These are phyloP conservation scores for Brachirus orientalis DNA, from an alignment of 2,113 vertebrate genomes.

Conservation along the genomic window DNA sequence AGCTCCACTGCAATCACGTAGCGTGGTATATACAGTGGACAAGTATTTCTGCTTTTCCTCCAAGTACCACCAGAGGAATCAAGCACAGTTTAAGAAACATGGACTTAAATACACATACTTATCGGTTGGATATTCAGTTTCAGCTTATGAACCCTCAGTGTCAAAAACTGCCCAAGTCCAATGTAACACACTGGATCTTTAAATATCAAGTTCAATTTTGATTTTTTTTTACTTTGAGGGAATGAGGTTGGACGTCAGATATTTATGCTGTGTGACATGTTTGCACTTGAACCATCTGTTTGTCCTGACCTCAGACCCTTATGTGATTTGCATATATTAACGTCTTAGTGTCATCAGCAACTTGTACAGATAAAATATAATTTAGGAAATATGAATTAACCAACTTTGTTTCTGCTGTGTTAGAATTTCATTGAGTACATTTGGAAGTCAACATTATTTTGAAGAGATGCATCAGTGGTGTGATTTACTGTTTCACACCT, in stretches of 20 bases:
- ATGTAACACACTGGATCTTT: not conserved
- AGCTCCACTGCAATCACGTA: too few relatives aligned
- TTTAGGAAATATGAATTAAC: not conserved
- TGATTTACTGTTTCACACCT: not conserved
- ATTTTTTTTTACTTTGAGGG: slow-evolving; percentile 25
- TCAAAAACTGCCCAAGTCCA: too few relatives aligned
- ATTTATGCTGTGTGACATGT: slow-evolving; percentile 29
- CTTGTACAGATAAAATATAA: not conserved
- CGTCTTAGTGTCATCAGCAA: slow-evolving; percentile 12
- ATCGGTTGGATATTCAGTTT: too few relatives aligned
- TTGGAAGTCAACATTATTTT: not conserved
- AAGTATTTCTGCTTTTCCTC: too few relatives aligned
- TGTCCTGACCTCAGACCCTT: slow-evolving; percentile 45
- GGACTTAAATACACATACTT: too few relatives aligned
- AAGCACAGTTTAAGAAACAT: too few relatives aligned
- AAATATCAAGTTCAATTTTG: slow-evolving; percentile 40
- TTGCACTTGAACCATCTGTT: slow-evolving; percentile 62
- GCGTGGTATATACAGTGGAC: too few relatives aligned
- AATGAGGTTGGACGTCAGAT: slow-evolving; percentile 38
- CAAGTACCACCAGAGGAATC: too few relatives aligned
- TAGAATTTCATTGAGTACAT: too few relatives aligned
- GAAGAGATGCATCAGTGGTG: not conserved
- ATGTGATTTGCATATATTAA: slow-evolving; percentile 31
- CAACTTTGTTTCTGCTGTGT: not conserved
- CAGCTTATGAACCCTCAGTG: too few relatives aligned